phyloP scores from a whole-genome alignment of 2,888 invertebrate genomes.

The Lasioglossum leucozonium region DNA sequence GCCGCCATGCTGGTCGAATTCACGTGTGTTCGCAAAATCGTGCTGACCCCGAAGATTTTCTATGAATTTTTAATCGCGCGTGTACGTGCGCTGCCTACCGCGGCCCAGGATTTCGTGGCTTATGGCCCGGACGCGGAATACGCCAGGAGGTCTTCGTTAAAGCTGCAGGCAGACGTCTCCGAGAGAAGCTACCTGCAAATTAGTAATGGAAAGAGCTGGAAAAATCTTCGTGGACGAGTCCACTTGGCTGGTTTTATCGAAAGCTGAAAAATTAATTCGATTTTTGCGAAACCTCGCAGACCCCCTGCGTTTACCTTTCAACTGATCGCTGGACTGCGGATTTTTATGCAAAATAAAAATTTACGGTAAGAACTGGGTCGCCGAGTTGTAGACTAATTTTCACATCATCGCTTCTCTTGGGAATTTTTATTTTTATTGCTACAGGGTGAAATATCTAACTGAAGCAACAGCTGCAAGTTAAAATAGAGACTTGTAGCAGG shows the following conservation, averaged over 20 bases:
- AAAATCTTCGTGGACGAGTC: neutral
- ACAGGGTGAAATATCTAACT: no score
- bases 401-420: no score
- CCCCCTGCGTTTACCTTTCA: neutral
- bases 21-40: slow-evolving; percentile 41
- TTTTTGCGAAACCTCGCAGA: neutral
- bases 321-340: neutral
- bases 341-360: neutral
- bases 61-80: slow-evolving; percentile 68
- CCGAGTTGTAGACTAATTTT: no score
- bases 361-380: neutral
- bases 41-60: slow-evolving; percentile 55
- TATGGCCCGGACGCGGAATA: slow-evolving; percentile 47
- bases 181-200: slow-evolving; percentile 5
- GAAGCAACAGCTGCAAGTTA: no score
- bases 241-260: neutral
- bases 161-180: slow-evolving; percentile 13
- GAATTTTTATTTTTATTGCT: no score
- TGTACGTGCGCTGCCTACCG: slow-evolving; percentile 47
- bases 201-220: slow-evolving; percentile 36
- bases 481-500: no score
- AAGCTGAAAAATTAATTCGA: neutral
- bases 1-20: slow-evolving; percentile 9
- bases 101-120: slow-evolving; percentile 46
- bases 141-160: slow-evolving; percentile 23